These are phyloP conservation scores for Erebia palarica DNA, from an alignment of 2,888 invertebrate genomes.

Conservation along the genomic window DNA sequence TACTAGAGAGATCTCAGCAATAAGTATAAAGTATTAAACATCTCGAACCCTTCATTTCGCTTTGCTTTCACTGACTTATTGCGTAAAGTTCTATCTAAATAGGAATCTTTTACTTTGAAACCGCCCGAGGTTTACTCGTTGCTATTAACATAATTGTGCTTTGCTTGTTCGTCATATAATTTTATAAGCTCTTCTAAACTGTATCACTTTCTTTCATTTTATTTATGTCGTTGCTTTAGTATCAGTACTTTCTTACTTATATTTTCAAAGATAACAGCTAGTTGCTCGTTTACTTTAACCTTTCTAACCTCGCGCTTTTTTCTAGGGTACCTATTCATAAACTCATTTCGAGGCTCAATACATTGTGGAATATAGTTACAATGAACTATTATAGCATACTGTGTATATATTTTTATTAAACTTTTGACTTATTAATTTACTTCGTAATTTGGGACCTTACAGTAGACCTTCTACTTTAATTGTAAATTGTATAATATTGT, in stretches of 20 bases:
- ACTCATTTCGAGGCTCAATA: too few species aligned
- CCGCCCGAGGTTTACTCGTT: conserved; percentile 24
- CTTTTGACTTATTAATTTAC: too few species aligned
- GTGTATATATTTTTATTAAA: too few species aligned
- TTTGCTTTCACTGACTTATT: conserved; percentile 67
- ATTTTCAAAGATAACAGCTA: neutral
- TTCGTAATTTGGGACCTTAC: too few species aligned
- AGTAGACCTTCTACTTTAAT: too few species aligned
- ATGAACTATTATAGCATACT: too few species aligned
- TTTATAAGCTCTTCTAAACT: conserved; percentile 30
- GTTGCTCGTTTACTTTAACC: neutral
- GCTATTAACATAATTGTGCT: conserved; percentile 34
- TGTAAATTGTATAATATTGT: too few species aligned
- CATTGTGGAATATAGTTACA: too few species aligned
- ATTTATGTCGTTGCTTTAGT: conserved; percentile 14
- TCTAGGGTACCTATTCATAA: neutral
- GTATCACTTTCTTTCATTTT: conserved; percentile 19
- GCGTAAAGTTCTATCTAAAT: conserved; percentile 62
- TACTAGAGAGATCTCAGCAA: conserved; percentile 62
- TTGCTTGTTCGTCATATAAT: conserved; percentile 29
- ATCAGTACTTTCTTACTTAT: neutral
- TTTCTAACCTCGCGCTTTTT: neutral
- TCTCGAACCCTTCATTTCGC: conserved; percentile 64
- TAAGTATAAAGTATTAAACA: conserved; percentile 64
- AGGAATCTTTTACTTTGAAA: conserved; percentile 51